Base-by-base conservation (phyloP, 2,888 invertebrate genomes). In the Eilema sororculum region DNA sequence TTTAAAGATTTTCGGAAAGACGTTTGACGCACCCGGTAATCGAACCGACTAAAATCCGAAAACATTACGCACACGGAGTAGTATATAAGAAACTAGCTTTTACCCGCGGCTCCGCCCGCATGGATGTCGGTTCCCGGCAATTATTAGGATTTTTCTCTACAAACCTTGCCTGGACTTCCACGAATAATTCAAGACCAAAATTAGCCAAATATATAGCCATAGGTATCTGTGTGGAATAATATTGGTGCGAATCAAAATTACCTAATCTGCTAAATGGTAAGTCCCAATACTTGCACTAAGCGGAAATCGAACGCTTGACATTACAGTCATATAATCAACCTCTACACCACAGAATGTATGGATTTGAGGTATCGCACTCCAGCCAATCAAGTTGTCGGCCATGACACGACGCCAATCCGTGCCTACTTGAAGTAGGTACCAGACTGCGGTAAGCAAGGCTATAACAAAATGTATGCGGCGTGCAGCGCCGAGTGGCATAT, bases 341-440 rank as follows among this genome's bases (percentile, higher is more conserved):
- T 2, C 33, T 37, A 37, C 8, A 46, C 46, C 46, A 46, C 46
- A 13, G 12, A 46, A n/a, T n/a, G 52, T 41, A 22, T 22, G 16
- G 22, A 61, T 37, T 62, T 12, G 37, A 62, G 61, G 24, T 37
- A 62, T 62, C 24, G 61, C 37, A 62, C 61, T 62, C 61, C 24
- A 37, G 3, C 22, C 6, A n/a, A 41, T 62, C 12, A 37, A 25
- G 24, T 62, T 24, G 62, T 24, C 16, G 62, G 41, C 41, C 62
- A 24, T 62, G 62, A 62, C 62, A 24, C 16, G 24, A 12, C 24
- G 41, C 62, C 20, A 25, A 62, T 41, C 24, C 25, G 22, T 25
- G 20, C 37, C 33, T 62, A 37, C 33, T 37, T 37, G 61, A 62
- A 62, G 24, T n/a, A n/a, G n/a, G n/a, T 20, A 24, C 16, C 41